These are phyloP conservation scores for Masticophis lateralis DNA, from an alignment of 2,797 vertebrate species.

Conservation along the genomic window DNA sequence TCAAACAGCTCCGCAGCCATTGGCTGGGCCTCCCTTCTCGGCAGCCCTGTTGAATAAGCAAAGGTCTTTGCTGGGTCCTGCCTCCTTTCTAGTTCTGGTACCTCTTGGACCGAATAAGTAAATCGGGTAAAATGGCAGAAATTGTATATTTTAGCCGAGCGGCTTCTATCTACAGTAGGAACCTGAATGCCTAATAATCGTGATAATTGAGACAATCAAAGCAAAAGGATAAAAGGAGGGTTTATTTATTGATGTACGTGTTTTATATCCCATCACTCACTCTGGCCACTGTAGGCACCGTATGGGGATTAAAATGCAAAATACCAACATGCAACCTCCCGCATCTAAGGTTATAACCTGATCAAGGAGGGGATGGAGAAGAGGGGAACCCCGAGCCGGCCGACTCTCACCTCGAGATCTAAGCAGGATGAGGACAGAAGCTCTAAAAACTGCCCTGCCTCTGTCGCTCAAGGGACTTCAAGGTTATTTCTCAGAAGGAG, in stretches of 20 bases:
- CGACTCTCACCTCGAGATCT: not conserved
- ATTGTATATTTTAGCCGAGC: not conserved
- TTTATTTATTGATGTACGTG: not conserved
- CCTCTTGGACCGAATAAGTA: not conserved
- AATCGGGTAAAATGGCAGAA: not conserved
- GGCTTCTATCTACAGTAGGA: not conserved
- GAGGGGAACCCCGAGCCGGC: not conserved
- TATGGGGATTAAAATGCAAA: not conserved
- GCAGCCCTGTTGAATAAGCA: too few species aligned
- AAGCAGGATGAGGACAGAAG: not conserved
- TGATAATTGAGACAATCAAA: not conserved
- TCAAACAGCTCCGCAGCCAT: not conserved
- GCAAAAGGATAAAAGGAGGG: not conserved
- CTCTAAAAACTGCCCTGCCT: not conserved
- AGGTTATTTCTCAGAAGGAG: not conserved
- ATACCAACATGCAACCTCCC: not conserved
- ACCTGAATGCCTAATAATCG: not conserved
- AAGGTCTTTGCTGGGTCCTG: not conserved
- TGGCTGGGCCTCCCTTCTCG: accelerated
- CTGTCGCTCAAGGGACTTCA: not conserved
- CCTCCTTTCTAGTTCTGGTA: too few species aligned
- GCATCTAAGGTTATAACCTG: not conserved
- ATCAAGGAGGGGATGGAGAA: not conserved
- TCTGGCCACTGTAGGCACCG: not conserved
- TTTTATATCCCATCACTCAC: not conserved